Base-by-base conservation (phyloP, 2,888 invertebrate species). In the Spodoptera littoralis region DNA sequence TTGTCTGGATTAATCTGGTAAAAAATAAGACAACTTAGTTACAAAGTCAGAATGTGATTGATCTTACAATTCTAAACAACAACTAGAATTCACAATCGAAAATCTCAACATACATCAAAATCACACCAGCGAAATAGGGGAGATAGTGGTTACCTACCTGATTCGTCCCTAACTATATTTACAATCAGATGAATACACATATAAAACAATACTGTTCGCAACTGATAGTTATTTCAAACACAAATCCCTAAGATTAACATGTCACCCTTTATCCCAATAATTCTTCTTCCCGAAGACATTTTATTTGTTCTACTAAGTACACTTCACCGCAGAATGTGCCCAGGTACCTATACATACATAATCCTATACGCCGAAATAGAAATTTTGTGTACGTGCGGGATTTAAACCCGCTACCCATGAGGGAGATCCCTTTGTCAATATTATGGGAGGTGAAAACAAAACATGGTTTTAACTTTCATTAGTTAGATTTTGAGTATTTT, bases 341-440 rank as follows among this genome's bases (percentile, higher is more conserved):
- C 65, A 70, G 73, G 79, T 73, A 77, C 58, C 68, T 60, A 50
- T 50, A 59, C 60, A 48, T 59, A 60, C 62, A 58, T 65, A 76
- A 84, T 79, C 76, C 64, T 65, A 65, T 81, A 79, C 60, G 67
- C 61, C 60, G 65, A 80, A 84, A 84, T 80, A 79, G 68, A 75
- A 73, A 84, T 82, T 79, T 77, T 78, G 74, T 76, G 64, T 74
- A 70, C 72, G 76, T 76, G 66, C 54, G 59, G 76, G 76, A 70
- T 76, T 71, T 81, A 78, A 81, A 77, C 70, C 77, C 53, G 60
- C 73, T 74, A 74, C 73, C 64, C 84, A 65, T 81, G n/a, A n/a
- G 85, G 86, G 84, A 85, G 68, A 46, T 60, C 69, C 85, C 77
- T 79, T 59, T 74, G 77, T 82, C 83, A 81, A 82, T 83, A 82